Evolutionary conservation across 2,113 vertebrate genomes (phyloP).

Genomic region (Odontophorus gujanensis): DNA sequence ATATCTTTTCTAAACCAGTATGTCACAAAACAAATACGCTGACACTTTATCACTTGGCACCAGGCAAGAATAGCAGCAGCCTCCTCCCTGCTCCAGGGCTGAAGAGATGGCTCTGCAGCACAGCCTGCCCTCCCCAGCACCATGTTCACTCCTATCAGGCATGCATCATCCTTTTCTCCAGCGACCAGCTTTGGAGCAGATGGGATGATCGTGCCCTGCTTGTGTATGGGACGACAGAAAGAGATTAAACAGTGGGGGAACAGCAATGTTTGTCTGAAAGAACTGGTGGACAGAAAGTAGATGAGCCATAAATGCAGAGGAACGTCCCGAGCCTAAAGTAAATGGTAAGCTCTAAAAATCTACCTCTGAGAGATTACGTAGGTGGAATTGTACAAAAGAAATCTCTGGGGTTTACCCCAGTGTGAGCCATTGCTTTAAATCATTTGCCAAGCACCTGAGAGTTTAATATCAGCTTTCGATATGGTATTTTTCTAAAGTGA

Average conservation of each 20-base stretch:
- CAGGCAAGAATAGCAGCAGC: background rate
- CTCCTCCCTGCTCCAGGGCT: background rate
- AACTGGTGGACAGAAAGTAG: conserved; percentile 22
- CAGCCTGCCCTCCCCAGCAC: background rate
- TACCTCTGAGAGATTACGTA: conserved; percentile 50
- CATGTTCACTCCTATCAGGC: background rate
- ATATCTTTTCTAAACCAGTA: background rate
- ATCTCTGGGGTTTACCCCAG: conserved; percentile 54
- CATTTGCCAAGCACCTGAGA: conserved; percentile 44
- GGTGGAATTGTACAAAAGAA: conserved; percentile 62
- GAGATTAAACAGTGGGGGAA: conserved; percentile 13
- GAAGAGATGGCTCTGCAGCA: background rate
- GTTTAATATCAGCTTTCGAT: conserved; percentile 67
- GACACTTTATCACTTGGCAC: background rate
- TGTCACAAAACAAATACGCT: background rate
- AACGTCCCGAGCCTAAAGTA: conserved; percentile 36
- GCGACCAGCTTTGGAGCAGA: background rate
- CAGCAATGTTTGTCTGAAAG: background rate
- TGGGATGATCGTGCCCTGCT: background rate
- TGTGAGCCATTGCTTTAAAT: conserved; percentile 44
- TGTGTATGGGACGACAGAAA: background rate
- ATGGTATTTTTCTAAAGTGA: conserved; percentile 56
- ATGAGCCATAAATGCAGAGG: conserved; percentile 53
- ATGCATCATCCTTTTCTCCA: background rate
- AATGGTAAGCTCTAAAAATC: conserved; percentile 48